Evolutionary conservation across 2,797 vertebrate species (phyloP).

Genomic region (Decapterus maruadsi): DNA sequence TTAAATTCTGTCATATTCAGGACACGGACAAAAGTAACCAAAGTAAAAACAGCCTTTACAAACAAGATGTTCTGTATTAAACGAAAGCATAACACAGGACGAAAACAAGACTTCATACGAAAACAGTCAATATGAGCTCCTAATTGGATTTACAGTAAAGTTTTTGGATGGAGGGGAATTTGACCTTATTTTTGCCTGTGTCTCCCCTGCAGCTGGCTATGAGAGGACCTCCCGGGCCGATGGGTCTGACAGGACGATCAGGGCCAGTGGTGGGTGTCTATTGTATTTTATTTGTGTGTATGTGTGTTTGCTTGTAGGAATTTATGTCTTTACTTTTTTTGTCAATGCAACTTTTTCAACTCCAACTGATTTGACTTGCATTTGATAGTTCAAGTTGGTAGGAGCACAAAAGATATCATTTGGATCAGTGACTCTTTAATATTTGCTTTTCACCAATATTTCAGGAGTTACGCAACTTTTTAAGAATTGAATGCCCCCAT

Average conservation of each 20-base stretch:
- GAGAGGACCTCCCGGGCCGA: constrained; percentile 95
- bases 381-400: neutral
- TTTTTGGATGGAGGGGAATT: constrained; percentile 2
- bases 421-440: neutral
- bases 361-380: neutral
- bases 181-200: constrained; percentile 38
- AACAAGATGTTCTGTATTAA: too few relatives aligned
- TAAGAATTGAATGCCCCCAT: neutral
- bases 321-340: neutral
- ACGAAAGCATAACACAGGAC: too few relatives aligned
- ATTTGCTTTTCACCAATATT: neutral
- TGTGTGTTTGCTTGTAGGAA: neutral
- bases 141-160: neutral
- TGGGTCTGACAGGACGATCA: constrained; percentile 98
- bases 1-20: neutral
- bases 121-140: neutral
- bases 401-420: neutral
- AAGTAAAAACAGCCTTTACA: neutral
- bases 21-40: neutral
- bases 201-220: constrained; percentile 91
- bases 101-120: too few relatives aligned
- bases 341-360: neutral
- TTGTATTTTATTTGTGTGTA: neutral
- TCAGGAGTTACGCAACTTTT: neutral
- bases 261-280: constrained; percentile 95